Evolutionary conservation across 2,113 vertebrate genomes (phyloP).

Genomic region (Suricata suricatta): DNA sequence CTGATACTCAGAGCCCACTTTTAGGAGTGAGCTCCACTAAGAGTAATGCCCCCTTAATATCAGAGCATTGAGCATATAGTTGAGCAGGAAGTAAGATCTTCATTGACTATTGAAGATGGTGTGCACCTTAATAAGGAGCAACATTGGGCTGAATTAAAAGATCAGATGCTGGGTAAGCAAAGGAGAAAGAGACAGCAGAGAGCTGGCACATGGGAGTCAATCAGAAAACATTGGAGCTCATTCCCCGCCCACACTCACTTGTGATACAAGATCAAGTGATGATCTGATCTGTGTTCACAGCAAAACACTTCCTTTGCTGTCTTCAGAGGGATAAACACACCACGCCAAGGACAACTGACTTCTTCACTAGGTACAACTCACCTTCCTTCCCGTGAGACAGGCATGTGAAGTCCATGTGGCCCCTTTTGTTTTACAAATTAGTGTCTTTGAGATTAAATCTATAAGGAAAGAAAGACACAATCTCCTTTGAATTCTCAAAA

Average conservation of each 20-base stretch:
- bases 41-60: background rate
- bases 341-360: background rate
- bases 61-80: background rate
- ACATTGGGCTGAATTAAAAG: background rate
- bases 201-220: rapidly evolving
- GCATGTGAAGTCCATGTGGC: background rate
- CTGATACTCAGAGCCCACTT: background rate
- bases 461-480: background rate
- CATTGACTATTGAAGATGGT: background rate
- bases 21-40: background rate
- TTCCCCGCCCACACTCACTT: background rate
- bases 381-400: background rate
- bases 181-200: background rate
- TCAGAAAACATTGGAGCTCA: background rate
- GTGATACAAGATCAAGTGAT: background rate
- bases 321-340: background rate
- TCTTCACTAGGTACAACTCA: background rate
- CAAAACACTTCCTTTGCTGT: background rate
- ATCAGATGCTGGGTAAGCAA: background rate
- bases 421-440: background rate
- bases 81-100: background rate
- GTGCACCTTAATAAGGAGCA: background rate
- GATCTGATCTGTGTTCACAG: background rate
- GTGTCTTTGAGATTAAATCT: background rate
- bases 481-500: background rate